Conservation (phyloP, 2,113 vertebrate species). For the Gasterosteus aculeatus region DNA sequence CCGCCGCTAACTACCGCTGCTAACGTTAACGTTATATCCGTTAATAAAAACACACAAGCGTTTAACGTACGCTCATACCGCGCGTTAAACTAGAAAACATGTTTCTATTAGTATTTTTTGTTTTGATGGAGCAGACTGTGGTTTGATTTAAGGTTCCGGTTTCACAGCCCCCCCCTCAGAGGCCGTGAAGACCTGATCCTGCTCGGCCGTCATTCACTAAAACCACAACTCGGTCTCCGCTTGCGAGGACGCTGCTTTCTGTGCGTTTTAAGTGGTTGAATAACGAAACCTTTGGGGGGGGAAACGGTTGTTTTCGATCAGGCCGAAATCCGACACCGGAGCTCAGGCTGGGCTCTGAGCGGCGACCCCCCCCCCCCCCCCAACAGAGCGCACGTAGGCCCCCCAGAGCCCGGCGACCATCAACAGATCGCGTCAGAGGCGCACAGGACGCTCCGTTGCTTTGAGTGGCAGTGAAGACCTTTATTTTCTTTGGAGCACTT, state of each 20-base stretch:
- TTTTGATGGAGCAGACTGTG: not conserved
- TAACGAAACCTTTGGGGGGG: not conserved
- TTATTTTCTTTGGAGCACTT: not conserved
- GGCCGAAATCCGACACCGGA: constrained; percentile 73
- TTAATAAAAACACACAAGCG: not conserved
- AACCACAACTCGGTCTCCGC: accelerated
- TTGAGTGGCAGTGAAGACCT: not conserved
- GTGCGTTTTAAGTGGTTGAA: constrained; percentile 9
- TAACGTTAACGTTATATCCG: not conserved
- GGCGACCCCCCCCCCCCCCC: too few species aligned
- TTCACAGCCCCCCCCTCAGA: constrained; percentile 64
- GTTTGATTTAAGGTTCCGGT: not conserved
- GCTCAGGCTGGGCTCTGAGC: constrained; percentile 64
- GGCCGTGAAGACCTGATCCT: constrained; percentile 60
- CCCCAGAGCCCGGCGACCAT: not conserved
- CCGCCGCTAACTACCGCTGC: too few species aligned
- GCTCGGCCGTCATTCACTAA: not conserved
- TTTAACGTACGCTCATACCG: not conserved
- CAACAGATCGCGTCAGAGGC: not conserved
- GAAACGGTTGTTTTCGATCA: constrained; percentile 40
- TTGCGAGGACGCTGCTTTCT: not conserved
- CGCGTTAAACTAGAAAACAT: not conserved
- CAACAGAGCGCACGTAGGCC: constrained; percentile 10
- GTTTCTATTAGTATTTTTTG: not conserved
- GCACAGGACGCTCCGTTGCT: too few species aligned